Conservation (phyloP, 2,113 vertebrate species). For the Notiomystis cincta region DNA sequence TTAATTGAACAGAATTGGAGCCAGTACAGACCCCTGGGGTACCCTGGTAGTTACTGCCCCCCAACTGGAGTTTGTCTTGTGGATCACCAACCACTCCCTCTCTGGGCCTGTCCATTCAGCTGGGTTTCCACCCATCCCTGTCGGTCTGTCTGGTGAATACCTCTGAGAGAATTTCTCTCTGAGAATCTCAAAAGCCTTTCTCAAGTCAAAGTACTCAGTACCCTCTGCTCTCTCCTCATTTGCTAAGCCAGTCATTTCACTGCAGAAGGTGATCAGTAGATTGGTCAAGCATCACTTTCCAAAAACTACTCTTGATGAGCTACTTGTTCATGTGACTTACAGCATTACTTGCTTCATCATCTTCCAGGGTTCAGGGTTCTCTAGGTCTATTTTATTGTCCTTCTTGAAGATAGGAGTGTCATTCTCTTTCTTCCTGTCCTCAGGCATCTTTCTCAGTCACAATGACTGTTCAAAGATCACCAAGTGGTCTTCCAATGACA, state of each 20-base stretch:
- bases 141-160: background rate
- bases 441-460: background rate
- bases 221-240: background rate
- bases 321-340: background rate
- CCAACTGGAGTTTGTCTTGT: background rate
- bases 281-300: background rate
- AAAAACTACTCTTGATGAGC: background rate
- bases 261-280: background rate
- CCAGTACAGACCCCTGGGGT: background rate
- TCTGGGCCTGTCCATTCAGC: background rate
- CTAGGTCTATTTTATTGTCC: background rate
- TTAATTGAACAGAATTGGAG: background rate
- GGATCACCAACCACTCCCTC: background rate
- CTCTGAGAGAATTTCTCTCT: background rate
- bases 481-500: background rate
- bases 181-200: background rate
- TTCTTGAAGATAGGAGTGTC: background rate
- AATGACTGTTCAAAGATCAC: background rate
- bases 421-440: background rate
- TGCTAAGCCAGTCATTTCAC: background rate
- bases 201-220: background rate
- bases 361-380: background rate
- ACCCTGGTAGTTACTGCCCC: background rate
- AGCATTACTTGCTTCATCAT: background rate
- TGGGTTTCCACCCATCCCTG: rapidly evolving